phyloP scores from a whole-genome alignment of 2,113 vertebrate species.

The Lanius ludovicianus region DNA sequence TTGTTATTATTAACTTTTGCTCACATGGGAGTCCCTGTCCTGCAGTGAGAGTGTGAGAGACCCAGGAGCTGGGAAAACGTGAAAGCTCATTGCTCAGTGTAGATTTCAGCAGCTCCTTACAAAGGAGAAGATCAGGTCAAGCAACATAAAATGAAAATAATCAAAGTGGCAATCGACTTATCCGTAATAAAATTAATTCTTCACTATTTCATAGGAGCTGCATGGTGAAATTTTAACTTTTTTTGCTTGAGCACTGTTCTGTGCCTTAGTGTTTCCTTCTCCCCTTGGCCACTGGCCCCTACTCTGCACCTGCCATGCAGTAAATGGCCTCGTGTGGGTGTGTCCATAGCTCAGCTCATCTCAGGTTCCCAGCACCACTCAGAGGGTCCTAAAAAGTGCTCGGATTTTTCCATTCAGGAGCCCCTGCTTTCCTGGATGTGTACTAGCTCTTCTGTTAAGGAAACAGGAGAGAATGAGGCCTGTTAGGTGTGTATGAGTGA shows the following conservation, averaged over 20 bases:
- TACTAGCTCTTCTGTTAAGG: accelerated
- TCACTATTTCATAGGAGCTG: background rate
- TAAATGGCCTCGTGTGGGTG: background rate
- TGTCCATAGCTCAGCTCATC: background rate
- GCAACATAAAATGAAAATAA: background rate
- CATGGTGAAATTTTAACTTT: background rate
- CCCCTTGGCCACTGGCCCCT: background rate
- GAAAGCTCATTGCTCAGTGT: background rate
- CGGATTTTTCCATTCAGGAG: background rate
- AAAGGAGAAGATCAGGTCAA: background rate
- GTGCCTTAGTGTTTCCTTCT: background rate
- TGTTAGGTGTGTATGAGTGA: background rate
- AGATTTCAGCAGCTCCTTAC: background rate
- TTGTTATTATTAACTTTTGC: background rate
- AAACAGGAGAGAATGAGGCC: accelerated
- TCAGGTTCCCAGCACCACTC: accelerated
- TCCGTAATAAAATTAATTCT: background rate
- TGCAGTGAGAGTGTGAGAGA: background rate
- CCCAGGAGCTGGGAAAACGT: background rate
- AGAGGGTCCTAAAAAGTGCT: background rate
- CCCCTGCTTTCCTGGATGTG: background rate
- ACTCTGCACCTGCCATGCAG: accelerated
- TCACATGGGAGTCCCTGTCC: background rate
- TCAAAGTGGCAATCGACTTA: background rate
- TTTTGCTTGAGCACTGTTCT: background rate